Evolutionary conservation across 1,140 invertebrate genomes (phyloP), one percentile per base, ranked within the genome.

Genomic region (Dreissena rostriformis): DNA sequence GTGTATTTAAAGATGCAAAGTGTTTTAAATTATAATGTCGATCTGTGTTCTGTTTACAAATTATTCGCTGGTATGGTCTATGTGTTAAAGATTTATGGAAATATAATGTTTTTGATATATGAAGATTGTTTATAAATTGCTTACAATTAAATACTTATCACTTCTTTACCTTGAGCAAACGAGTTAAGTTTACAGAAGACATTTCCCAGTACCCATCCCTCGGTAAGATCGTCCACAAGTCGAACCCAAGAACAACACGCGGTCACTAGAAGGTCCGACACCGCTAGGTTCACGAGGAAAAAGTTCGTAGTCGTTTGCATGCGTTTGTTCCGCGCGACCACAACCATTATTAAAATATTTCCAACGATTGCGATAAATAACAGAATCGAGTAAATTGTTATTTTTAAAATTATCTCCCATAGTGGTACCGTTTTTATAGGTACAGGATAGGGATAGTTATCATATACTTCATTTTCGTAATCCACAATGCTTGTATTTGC

Each of bases 251-350:
- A 94, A 68, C 97, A 98, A 81, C 98, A 95, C 10, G 98, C 90
- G 70, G 98, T 96, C 53, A 99, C 97, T 90, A 98, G 95, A 80
- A 98, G 96, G 92, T 99, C 98, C 0, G 97, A 97, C 0, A 97
- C 94, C 0, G 98, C 97, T 85, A 98, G 93, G 91, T 98, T 98
- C 11, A 98, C 97, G 87, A 99, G 97, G 93, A 98, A 97, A 91
- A 97, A 97, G 93, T 98, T 98, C 0, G 97, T 98, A 7, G 98
- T 97, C 90, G 97, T 97, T 53, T 97, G 94, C 97, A 99, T 97
- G 0, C 95, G 94, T 63, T 96, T 96, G 91, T 98, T 97, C 52
- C 96, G 94, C 84, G 96, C 96, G 1, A 99, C 97, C 0, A 97
- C 97, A 10, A 96, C 94, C 88, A 97, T 97, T 4, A 99, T 97